Conservation (phyloP, 2,797 vertebrate species). For the Varecia variegata region DNA sequence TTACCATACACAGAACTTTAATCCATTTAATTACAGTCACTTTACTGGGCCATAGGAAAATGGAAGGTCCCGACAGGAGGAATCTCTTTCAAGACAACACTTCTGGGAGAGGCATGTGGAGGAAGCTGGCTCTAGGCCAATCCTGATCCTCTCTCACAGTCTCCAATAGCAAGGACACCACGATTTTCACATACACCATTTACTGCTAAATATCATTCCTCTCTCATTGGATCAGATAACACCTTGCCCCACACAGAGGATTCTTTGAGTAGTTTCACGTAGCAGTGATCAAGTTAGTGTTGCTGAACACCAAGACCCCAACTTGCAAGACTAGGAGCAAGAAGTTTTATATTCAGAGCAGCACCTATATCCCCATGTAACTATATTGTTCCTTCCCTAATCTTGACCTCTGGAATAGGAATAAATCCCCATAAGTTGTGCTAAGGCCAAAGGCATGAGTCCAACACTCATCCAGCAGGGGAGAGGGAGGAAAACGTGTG, state of each 20-base stretch:
- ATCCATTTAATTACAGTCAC: conserved; percentile 24
- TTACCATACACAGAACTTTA: conserved; percentile 25
- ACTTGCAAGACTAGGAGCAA: background rate
- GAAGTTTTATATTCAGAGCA: background rate
- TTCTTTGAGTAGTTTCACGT: background rate
- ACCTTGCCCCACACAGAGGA: background rate
- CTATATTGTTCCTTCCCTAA: background rate
- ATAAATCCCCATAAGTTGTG: background rate
- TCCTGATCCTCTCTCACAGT: background rate
- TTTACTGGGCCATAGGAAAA: conserved; percentile 15
- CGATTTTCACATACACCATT: background rate
- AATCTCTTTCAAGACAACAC: conserved; percentile 11
- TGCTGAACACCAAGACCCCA: background rate
- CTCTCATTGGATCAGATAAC: conserved; percentile 1
- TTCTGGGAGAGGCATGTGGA: background rate
- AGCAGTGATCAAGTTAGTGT: background rate
- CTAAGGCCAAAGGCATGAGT: background rate
- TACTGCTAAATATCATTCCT: background rate
- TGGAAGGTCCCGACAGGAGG: background rate
- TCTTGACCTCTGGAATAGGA: background rate
- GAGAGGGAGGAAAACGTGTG: too few relatives aligned
- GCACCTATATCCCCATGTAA: background rate
- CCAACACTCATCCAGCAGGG: background rate
- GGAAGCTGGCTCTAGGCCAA: background rate
- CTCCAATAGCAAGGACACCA: background rate